Conservation (phyloP, 2,888 invertebrate genomes). For the Drosophila mettleri region DNA sequence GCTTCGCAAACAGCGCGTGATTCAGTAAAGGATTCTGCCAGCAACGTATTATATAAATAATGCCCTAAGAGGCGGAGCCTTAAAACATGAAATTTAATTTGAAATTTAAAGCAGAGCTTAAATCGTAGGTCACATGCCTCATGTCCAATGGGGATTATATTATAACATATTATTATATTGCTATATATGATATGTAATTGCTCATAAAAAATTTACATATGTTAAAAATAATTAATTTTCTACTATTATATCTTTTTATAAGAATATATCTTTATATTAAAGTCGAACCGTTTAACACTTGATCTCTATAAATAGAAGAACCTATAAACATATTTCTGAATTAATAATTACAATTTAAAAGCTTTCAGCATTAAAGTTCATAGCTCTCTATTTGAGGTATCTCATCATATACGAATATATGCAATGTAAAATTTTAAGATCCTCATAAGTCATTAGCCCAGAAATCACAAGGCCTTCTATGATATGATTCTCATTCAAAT, state of each 20-base stretch:
- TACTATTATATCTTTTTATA: background rate
- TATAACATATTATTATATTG: too few species aligned
- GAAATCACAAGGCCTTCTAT: background rate
- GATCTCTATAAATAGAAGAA: background rate
- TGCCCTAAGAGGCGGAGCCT: background rate
- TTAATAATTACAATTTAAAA: background rate
- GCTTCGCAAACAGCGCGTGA: conserved; percentile 71
- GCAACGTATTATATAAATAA: background rate
- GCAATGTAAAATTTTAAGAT: too few species aligned
- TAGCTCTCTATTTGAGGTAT: background rate
- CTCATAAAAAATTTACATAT: background rate
- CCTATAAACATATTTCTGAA: background rate
- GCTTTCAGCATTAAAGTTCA: background rate
- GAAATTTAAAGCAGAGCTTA: background rate
- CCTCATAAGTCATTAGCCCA: background rate
- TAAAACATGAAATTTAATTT: background rate
- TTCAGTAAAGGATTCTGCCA: conserved; percentile 61
- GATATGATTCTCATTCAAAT: background rate
- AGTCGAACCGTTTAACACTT: background rate
- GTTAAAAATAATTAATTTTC: background rate
- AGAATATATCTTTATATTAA: background rate
- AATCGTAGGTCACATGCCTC: too few species aligned
- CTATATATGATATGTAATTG: too few species aligned
- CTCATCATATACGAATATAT: too few species aligned
- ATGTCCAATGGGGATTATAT: background rate